These are phyloP conservation scores for Cephalopterus ornatus DNA, from an alignment of 2,113 vertebrate genomes.

Conservation along the genomic window DNA sequence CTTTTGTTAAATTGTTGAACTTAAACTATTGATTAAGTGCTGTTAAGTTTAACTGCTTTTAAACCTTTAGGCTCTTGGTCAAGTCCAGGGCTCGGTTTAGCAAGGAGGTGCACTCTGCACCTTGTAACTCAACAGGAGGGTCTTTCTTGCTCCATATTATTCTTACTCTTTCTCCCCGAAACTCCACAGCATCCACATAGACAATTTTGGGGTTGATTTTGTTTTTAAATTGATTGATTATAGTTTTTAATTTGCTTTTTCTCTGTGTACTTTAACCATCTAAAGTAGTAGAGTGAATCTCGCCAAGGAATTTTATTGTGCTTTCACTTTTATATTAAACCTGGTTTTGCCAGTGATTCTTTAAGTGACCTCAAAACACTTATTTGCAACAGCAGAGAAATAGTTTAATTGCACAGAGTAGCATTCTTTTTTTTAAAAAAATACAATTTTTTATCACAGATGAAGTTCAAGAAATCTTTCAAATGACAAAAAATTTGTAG, in stretches of 20 bases:
- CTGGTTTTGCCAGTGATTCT: background rate
- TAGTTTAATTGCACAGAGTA: background rate
- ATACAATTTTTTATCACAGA: background rate
- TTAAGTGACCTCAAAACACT: background rate
- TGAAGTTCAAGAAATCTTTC: background rate
- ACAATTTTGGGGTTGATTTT: background rate
- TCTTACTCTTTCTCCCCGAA: background rate
- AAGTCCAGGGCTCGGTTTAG: background rate
- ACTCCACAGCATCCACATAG: fast-evolving
- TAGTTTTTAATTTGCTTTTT: background rate
- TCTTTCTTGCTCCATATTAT: background rate
- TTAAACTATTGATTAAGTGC: background rate
- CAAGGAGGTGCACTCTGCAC: background rate
- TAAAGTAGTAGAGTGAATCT: background rate
- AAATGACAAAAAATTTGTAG: background rate
- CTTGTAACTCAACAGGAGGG: background rate
- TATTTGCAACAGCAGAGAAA: background rate
- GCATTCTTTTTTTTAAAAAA: background rate
- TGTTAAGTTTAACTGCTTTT: background rate
- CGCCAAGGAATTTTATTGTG: background rate
- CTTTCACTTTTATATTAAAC: background rate
- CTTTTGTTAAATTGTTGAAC: background rate
- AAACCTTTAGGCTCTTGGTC: background rate
- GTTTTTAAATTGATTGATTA: background rate
- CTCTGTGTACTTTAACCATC: background rate